Evolutionary conservation across 2,888 invertebrate genomes (phyloP), one percentile per base, ranked within the genome.

Genomic region (Drosophila mercatorum): DNA sequence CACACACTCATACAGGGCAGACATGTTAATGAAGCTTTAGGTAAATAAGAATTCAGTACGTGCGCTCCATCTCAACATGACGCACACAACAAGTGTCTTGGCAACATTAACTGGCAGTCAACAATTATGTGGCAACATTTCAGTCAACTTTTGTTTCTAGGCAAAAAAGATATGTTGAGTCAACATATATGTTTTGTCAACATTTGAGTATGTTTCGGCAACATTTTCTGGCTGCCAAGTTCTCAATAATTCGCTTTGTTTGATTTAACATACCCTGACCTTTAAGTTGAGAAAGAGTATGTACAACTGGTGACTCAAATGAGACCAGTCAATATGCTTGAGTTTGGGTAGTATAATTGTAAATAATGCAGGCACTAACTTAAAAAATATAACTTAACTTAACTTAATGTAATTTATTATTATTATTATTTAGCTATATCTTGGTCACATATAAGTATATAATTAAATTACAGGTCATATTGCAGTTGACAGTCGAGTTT

Each of bases 1-100:
- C 51, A 52, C 47, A 71, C 47, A 68, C 61, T 43, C 22, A 71
- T 28, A 31, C 26, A 71, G 65, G 73, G 59, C 63, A 74, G 72
- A 80, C 75, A 90, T 86, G 69, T 83, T 80, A 86, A 86, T 86
- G 88, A 83, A 80, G 72, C 77, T 78, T 64, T 40, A n/a, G 71
- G 36, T 57, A 43, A 46, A 63, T 55, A 43, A 40, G 14, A 14
- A 46, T 61, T 61, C 14, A 40, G 28, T 52, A 53, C 22, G 56
- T 66, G 43, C 68, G 43, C 14, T 40, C 17, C 31, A 22, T 72
- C 17, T 17, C 69, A 57, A 64, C 66, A 65, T 64, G 68, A 34
- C 55, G 85, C 72, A 72, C 76, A 80, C 90, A 86, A 86, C 86
- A 86, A 86, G 86, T 86, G 86, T 75, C 66, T 72, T 65, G 44